Conservation (phyloP, 2,113 vertebrate genomes). For the Stegostoma tigrinum region DNA sequence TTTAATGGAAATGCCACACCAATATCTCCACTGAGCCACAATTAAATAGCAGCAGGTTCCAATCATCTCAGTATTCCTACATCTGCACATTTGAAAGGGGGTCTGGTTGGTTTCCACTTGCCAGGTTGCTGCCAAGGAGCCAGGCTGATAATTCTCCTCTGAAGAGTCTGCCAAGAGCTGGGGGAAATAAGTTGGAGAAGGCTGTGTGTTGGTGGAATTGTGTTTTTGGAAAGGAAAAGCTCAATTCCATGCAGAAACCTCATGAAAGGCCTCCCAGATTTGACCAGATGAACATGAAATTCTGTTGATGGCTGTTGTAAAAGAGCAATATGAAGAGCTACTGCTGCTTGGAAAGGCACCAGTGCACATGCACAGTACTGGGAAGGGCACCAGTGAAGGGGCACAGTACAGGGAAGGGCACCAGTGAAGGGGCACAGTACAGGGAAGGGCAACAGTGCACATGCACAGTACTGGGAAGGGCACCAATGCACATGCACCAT, state of each 20-base stretch:
- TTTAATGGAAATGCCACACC: neutral
- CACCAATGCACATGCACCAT: too few species aligned
- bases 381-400: too few species aligned
- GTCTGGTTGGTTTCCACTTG: neutral
- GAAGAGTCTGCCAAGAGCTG: neutral
- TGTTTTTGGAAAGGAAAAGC: neutral
- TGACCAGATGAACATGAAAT: neutral
- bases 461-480: too few species aligned
- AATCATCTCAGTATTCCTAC: neutral
- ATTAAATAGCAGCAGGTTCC: neutral
- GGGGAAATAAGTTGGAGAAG: neutral
- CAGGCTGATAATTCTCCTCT: neutral
- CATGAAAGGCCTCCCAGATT: neutral
- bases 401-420: too few species aligned
- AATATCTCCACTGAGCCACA: neutral
- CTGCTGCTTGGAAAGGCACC: neutral
- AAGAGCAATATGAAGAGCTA: neutral
- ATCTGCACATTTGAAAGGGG: neutral
- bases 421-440: too few species aligned
- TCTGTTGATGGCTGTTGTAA: neutral
- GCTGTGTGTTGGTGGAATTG: too few species aligned
- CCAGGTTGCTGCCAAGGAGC: neutral
- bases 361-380: too few species aligned
- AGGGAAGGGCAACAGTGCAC: too few species aligned
- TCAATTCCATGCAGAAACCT: neutral